Conservation (phyloP, 2,113 vertebrate genomes). For the Xenotilapia flavipinnis region DNA sequence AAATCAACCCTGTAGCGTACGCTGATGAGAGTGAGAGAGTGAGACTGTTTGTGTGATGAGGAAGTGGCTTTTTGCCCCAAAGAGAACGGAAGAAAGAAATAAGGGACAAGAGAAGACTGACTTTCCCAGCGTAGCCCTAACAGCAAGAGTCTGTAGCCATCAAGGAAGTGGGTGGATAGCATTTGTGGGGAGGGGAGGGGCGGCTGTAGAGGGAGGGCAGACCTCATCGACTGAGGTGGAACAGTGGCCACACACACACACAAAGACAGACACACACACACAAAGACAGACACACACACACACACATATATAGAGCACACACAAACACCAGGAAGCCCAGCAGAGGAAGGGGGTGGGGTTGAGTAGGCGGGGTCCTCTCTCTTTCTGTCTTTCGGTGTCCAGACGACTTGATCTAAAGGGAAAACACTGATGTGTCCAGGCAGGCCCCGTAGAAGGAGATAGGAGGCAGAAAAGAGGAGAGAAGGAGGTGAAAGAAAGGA, state of each 20-base stretch:
- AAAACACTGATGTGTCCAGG: slow-evolving; percentile 55
- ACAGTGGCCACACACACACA: slow-evolving; percentile 31
- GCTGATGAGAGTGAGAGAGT: neutral
- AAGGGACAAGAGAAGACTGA: neutral
- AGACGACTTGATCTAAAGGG: slow-evolving; percentile 49
- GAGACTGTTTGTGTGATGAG: neutral
- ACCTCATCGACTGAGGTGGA: slow-evolving; percentile 61
- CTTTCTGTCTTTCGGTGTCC: slow-evolving; percentile 48
- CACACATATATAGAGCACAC: neutral
- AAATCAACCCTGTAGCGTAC: neutral
- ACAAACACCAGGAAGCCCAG: slow-evolving; percentile 65
- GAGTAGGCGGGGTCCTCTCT: slow-evolving; percentile 54
- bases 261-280: neutral
- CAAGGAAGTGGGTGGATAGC: slow-evolving; percentile 50
- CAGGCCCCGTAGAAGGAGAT: slow-evolving; percentile 32
- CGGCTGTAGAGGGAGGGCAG: slow-evolving; percentile 29
- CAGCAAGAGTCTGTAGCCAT: neutral
- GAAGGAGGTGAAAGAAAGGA: neutral
- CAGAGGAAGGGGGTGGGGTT: slow-evolving; percentile 66
- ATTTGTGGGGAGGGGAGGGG: slow-evolving; percentile 53
- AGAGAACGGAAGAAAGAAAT: neutral
- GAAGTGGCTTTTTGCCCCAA: slow-evolving; percentile 14
- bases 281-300: neutral
- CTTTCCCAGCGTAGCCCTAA: neutral
- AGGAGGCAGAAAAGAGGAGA: slow-evolving; percentile 17